Evolutionary conservation across 2,113 vertebrate species (phyloP), one percentile per base, ranked within the genome.

Genomic region (Ciconia maguari): DNA sequence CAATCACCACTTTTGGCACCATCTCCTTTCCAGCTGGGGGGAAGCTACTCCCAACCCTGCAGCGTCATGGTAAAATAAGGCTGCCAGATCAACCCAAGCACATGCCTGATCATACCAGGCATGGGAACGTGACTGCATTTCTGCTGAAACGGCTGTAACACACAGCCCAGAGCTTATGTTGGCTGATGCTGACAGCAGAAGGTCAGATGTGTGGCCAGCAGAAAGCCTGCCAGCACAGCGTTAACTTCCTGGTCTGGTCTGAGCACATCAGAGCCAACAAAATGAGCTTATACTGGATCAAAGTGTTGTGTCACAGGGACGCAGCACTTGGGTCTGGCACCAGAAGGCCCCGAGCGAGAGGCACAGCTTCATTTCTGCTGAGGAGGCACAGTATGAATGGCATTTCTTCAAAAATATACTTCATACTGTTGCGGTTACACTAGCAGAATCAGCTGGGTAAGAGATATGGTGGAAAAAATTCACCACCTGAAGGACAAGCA

Each of bases 141-240:
- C 78, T 34, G 15, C 38, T 2, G 0, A 16, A 76, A 61, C 0
- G 0, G 62, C 46, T 2, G 0, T 13, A 54, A n/a, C 42, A 6
- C 27, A 8, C 13, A n/a, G 29, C 79, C 44, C 69, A 68, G 52
- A 52, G 54, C n/a, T 48, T 9, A 9, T 2, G 13, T 2, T 54
- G 62, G 29, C 3, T 62, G 30, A 16, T 2, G 2, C 60, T 8
- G 25, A 36, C 11, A 41, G 57, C 49, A 30, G 18, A 5, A 46
- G 41, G 51, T 26, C 34, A 38, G 20, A 30, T 4, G 6, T 7
- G 20, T 4, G 51, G 51, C n/a, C 68, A 58, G 36, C 42, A 51
- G 36, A 42, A 57, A 49, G n/a, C 42, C n/a, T 14, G 42, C 17
- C 13, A 10, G 60, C 69, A 32, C 69, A 44, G 60, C 6, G 4